These are phyloP conservation scores for Leptobrachium leishanense DNA, from an alignment of 2,113 vertebrate genomes.

Conservation along the genomic window DNA sequence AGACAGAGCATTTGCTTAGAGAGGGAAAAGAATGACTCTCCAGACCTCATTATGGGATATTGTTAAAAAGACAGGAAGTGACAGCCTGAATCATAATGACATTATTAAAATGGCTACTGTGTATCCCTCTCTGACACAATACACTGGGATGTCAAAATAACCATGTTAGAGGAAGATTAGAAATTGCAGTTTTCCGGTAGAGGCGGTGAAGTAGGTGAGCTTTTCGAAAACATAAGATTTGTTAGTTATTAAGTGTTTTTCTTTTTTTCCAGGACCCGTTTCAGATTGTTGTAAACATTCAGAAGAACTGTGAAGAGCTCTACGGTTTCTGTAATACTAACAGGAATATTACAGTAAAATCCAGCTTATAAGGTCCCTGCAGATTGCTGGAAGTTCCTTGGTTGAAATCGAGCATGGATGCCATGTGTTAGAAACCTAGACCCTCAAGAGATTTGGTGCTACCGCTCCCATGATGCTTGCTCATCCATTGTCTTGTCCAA, in stretches of 20 bases:
- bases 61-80: conserved; percentile 39
- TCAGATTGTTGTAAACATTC: too few relatives aligned
- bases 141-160: conserved; percentile 41
- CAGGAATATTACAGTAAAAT: too few relatives aligned
- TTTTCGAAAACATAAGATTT: neutral
- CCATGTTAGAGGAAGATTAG: conserved; percentile 39
- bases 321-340: too few relatives aligned
- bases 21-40: conserved; percentile 27
- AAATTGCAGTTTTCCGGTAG: neutral
- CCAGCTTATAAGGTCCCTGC: too few relatives aligned
- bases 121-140: conserved; percentile 20
- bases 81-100: conserved; percentile 38
- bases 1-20: conserved; percentile 26
- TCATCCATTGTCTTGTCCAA: too few relatives aligned
- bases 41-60: conserved; percentile 36
- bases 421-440: too few relatives aligned
- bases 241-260: neutral
- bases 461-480: too few relatives aligned
- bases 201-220: conserved; percentile 18
- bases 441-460: too few relatives aligned
- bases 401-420: too few relatives aligned
- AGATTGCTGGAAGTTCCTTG: too few relatives aligned
- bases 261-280: too few relatives aligned
- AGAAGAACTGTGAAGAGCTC: too few relatives aligned
- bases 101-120: conserved; percentile 26